These are phyloP conservation scores for Caenorhabditis inopinata DNA, from an alignment of 1,140 invertebrate species.

Conservation along the genomic window DNA sequence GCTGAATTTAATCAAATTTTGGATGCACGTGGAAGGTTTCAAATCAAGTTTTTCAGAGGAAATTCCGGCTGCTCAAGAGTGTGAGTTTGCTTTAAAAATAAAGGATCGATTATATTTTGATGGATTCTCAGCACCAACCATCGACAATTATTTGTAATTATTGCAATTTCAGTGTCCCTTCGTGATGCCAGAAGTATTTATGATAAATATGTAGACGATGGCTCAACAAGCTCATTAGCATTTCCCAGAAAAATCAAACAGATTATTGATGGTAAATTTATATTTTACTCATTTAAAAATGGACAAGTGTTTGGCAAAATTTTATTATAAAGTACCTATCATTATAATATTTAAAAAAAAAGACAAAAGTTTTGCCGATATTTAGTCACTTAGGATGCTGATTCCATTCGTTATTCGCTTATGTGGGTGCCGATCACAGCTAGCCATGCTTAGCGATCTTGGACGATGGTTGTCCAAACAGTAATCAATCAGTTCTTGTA, in stretches of 20 bases:
- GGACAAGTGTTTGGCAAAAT: too few species aligned
- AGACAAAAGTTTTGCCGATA: too few species aligned
- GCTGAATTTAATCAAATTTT: conserved; percentile 43
- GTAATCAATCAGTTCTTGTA: too few species aligned
- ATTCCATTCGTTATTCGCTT: too few species aligned
- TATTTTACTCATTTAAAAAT: too few species aligned
- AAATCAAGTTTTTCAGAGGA: conserved; percentile 21
- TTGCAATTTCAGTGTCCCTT: neutral
- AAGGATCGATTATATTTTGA: neutral
- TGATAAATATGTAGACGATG: conserved; percentile 32
- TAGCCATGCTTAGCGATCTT: too few species aligned
- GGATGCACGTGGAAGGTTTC: conserved; percentile 37
- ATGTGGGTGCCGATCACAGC: too few species aligned
- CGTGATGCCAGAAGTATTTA: conserved; percentile 34
- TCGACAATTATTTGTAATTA: neutral
- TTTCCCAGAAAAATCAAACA: neutral
- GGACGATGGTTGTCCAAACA: too few species aligned
- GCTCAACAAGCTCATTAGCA: neutral
- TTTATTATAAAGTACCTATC: too few species aligned
- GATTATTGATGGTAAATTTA: conserved; percentile 7
- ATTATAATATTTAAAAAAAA: too few species aligned
- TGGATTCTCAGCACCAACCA: neutral
- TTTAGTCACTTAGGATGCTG: too few species aligned
- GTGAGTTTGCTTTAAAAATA: neutral
- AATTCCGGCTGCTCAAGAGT: neutral